Base-by-base conservation (phyloP, 2,113 vertebrate genomes). In the Stomatorhinus ivindoensis region DNA sequence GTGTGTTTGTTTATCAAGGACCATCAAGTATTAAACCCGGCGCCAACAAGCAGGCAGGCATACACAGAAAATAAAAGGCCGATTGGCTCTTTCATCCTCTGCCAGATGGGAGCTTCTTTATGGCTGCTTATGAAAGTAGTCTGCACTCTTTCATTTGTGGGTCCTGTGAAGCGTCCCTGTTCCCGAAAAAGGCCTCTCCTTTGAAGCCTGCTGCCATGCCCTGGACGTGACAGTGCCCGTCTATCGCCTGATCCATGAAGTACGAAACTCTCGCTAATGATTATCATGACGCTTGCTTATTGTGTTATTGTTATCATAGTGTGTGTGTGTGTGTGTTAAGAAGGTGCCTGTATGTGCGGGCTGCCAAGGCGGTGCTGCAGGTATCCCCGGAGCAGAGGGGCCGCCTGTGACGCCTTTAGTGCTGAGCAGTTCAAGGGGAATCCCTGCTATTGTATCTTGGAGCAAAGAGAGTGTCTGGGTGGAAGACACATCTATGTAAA, bases 71-170 rank as follows among this genome's bases (percentile, higher is more conserved):
- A 51, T 53, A 35, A 87, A 51, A 87, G 44, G 50, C 24, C 31
- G 13, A 53, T 51, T 31, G 19, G 10, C 44, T 87, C 85, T 87
- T 87, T 87, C 85, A 87, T 87, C 85, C 50, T 55, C n/a, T 4
- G 50, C 85, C 85, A 87, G 85, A 87, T 53, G 85, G n/a, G 4
- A n/a, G 47, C 50, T 35, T 87, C 85, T 84, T 46, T 87, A 51
- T 87, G 31, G 55, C 27, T 87, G 85, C 85, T 87, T 87, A 87
- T 87, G 85, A 87, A 87, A 87, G 85, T 53, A 87, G 50, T 87
- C 85, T 51, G 27, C 27, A 53, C 48, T 87, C 85, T 87, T 87
- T 87, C 85, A 87, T 87, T 87, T 87, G 48, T 35, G 85, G 24
- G 47, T 50, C 85, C 50, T 87, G 85, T 87, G 85, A 87, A 55